phyloP scores from a whole-genome alignment of 2,888 invertebrate genomes.

The Xanthorhoe designata region DNA sequence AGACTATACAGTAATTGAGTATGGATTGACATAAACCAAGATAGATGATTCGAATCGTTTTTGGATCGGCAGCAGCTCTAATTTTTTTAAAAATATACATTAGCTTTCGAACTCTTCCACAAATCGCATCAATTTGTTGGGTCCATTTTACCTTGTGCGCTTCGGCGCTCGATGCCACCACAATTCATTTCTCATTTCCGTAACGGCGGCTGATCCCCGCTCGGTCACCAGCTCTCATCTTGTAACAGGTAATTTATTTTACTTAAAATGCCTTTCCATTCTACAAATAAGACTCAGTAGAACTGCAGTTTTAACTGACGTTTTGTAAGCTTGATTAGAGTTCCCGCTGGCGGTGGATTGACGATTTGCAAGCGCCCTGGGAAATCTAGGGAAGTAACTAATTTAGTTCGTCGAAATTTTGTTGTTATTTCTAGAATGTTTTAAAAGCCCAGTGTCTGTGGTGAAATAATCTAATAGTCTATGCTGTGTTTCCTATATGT shows the following conservation, averaged over 20 bases:
- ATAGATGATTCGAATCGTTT: no score
- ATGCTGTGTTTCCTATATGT: no score
- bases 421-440: not conserved
- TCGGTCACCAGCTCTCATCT: conserved; percentile 63
- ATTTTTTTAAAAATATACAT: no score
- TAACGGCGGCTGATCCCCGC: conserved; percentile 57
- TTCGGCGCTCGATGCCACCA: conserved; percentile 51
- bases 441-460: not conserved
- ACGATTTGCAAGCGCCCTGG: conserved; percentile 35
- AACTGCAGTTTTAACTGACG: conserved; percentile 53
- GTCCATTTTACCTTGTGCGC: conserved; percentile 41
- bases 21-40: no score
- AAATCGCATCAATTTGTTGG: no score
- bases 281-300: conserved; percentile 60
- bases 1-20: no score
- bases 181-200: conserved; percentile 77
- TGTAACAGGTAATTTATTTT: conserved; percentile 69
- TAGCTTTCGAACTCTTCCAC: no score
- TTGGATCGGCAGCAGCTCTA: no score
- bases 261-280: conserved; percentile 64
- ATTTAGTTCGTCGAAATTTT: conserved; percentile 31
- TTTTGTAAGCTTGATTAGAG: conserved; percentile 54
- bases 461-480: not conserved
- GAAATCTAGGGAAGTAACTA: conserved; percentile 39
- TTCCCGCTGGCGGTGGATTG: conserved; percentile 46